Evolutionary conservation across 1,140 invertebrate species (phyloP), one percentile per base, ranked within the genome.

Genomic region (Drosophila nikananu): DNA sequence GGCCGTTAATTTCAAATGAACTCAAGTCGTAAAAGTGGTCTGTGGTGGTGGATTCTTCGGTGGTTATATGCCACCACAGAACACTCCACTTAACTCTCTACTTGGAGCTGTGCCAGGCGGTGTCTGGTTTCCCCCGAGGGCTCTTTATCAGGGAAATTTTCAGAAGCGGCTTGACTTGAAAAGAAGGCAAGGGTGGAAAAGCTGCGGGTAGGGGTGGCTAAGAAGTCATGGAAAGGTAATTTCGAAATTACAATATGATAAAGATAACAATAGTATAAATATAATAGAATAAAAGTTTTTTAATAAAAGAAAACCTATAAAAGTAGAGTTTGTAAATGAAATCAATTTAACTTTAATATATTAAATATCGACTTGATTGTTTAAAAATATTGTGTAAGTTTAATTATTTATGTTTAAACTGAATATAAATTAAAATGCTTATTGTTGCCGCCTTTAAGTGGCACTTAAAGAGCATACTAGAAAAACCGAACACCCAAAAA

Each of bases 1-100:
- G 42, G 48, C n/a, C 46, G 27, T 48, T 68, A 48, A 80, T 59
- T 80, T 80, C 68, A 55, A 80, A 58, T 55, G 62, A 80, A 79
- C 59, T 67, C 58, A 15, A 59, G 61, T 63, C 62, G 55, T 77
- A 77, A 77, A 67, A 62, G 49, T 48, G 55, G 21, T 27, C 21
- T 49, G 25, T 48, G 49, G 49, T 15, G 60, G 35, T 27, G 62
- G 35, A 46, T 41, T 52, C 66, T 41, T 66, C 9, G 41, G 15
- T 17, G 25, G 52, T 25, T 65, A 27, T 42, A 54, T 42, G 35
- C 15, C 32, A 5, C 13, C 46, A 21, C 42, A 49, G 55, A 32
- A 32, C 32, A 35, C 19, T 41, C 32, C 46, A 63, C n/a, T 52
- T 52, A 30, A n/a, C 49, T 52, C 49, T 37, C 51, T 30, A n/a